Conservation (phyloP, 2,113 vertebrate genomes). For the Petaurus breviceps region DNA sequence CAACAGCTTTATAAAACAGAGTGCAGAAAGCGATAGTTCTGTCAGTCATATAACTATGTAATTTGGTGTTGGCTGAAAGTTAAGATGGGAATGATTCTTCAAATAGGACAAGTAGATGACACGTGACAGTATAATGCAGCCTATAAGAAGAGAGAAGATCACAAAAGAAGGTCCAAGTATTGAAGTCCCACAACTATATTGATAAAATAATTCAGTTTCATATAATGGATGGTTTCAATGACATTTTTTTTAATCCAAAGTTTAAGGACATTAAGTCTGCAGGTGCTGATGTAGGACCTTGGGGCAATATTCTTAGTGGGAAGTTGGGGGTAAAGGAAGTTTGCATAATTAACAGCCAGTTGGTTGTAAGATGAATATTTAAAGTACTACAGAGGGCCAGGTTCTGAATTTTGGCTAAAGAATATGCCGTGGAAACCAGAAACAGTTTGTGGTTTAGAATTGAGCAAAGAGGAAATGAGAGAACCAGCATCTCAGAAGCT, state of each 20-base stretch:
- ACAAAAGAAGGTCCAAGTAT: not conserved
- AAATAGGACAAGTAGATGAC: not conserved
- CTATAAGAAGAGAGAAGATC: not conserved
- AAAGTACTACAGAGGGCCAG: not conserved
- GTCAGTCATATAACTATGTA: not conserved
- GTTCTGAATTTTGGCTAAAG: not conserved
- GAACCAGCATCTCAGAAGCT: not conserved
- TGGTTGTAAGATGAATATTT: not conserved
- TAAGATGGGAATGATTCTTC: not conserved
- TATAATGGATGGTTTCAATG: not conserved
- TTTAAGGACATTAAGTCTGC: not conserved
- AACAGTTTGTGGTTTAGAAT: not conserved
- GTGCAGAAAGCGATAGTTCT: not conserved
- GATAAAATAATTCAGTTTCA: not conserved
- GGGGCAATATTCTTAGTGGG: not conserved
- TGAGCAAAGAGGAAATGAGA: not conserved
- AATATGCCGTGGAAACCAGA: not conserved
- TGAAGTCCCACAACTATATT: not conserved
- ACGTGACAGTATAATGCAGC: not conserved
- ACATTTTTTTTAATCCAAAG: not conserved
- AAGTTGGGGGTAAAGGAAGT: not conserved
- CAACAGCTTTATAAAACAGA: not conserved
- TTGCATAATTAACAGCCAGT: not conserved
- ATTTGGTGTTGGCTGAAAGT: not conserved
- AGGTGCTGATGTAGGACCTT: not conserved